Evolutionary conservation across 2,888 invertebrate species (phyloP), one percentile per base, ranked within the genome.

Genomic region (Ariolimax columbianus): DNA sequence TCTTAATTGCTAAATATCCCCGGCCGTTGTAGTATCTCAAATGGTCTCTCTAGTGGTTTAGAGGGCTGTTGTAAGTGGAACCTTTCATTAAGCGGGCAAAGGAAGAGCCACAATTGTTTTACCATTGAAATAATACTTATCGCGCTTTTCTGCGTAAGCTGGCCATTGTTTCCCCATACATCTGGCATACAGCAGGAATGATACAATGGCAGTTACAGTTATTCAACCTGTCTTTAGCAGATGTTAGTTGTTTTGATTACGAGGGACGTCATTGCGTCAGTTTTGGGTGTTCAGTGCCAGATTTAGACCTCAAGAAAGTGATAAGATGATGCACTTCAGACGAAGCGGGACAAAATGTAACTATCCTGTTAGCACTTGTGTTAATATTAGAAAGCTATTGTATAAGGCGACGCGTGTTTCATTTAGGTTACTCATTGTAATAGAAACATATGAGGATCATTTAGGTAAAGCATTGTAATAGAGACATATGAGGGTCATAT

Each of bases 51-150:
- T 40, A 43, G 73, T 73, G 73, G 17, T 26, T 40, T 1, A n/a
- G 6, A 47, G 43, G 11, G 17, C 11, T 30, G 43, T n/a, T 43
- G n/a, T 73, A 73, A 73, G 73, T 73, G 73, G 73, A 73, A 73
- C 73, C 73, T 73, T 73, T 73, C 47, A 73, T 30, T 73, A n/a
- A 40, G 43, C 30, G n/a, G 43, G 17, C 9, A 23, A n/a, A 14
- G 14, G 43, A 73, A 43, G 73, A n/a, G n/a, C n/a, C 47, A 17
- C n/a, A 40, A n/a, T 23, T 47, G 26, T n/a, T 73, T 73, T n/a
- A 73, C 30, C 14, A 23, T 11, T 47, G 43, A 47, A 14, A 43
- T 26, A 73, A n/a, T 43, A 73, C 73, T 47, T 72, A 68, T 40
- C 3, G 6, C 19, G 23, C 19, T 1, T 19, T 33, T 6, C 11